phyloP scores from a whole-genome alignment of 2,888 invertebrate species.

The Tribolium freemani region DNA sequence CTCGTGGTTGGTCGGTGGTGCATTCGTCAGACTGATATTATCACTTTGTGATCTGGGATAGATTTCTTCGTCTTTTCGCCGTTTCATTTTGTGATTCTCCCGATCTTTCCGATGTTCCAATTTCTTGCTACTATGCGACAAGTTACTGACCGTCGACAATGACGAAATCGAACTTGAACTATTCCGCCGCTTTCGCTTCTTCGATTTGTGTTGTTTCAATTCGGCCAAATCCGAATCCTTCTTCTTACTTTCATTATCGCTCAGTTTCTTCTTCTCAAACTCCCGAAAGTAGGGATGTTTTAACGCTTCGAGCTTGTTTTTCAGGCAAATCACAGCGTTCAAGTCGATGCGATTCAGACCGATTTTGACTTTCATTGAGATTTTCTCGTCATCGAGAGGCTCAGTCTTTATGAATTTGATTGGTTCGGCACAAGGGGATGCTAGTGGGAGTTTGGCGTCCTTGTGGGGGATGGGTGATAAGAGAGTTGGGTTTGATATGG shows the following conservation, averaged over 20 bases:
- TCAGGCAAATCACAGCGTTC: constrained; percentile 54
- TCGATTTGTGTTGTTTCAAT: constrained; percentile 55
- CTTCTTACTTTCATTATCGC: constrained; percentile 49
- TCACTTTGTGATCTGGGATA: constrained; percentile 58
- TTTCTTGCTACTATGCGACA: constrained; percentile 60
- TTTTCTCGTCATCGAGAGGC: constrained; percentile 51
- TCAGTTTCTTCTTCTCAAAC: constrained; percentile 48
- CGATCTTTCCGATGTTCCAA: constrained; percentile 54
- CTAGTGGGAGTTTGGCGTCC: constrained; percentile 47
- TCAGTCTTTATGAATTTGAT: constrained; percentile 67
- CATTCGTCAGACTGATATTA: constrained; percentile 59
- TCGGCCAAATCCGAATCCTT: constrained; percentile 35
- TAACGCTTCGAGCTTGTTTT: constrained; percentile 48
- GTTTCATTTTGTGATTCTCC: constrained; percentile 60
- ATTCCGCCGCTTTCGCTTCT: constrained; percentile 65
- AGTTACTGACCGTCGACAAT: constrained; percentile 64
- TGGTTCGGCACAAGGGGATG: constrained; percentile 50
- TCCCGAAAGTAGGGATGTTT: constrained; percentile 48
- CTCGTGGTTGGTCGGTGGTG: constrained; percentile 77
- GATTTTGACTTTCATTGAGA: constrained; percentile 58
- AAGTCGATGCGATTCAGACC: constrained; percentile 67
- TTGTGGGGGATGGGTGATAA: constrained; percentile 60
- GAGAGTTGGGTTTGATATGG: constrained; percentile 58
- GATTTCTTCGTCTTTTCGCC: constrained; percentile 61
- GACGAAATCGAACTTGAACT: constrained; percentile 66